Evolutionary conservation across 2,113 vertebrate genomes (phyloP), one percentile per base, ranked within the genome.

Genomic region (Petromus typicus): DNA sequence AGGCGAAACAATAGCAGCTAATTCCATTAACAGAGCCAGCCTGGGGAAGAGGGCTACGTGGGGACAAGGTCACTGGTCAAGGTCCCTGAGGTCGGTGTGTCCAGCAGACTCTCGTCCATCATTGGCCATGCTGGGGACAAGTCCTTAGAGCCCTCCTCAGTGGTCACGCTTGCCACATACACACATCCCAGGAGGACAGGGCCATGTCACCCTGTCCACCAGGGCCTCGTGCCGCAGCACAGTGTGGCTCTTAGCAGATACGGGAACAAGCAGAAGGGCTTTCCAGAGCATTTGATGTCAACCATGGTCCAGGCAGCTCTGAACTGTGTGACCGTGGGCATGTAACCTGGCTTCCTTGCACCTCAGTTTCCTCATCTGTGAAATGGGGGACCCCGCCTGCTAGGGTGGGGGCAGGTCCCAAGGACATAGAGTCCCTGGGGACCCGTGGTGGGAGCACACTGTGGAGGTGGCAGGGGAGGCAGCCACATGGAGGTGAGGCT

Each of bases 101-200:
- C 56, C 56, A 18, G n/a, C 40, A 64, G 84, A 30, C 69, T 23
- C 86, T 1, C 45, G 66, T 10, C 4, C 0, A 13, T 61, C 14
- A 32, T n/a, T 7, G 57, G 45, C 90, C 64, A 23, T 16, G 7
- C 32, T 17, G 0, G 0, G 17, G 25, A 34, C 90, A 16, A 51
- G 54, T 10, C 71, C 61, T 11, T 17, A 10, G 45, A 64, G 10
- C 48, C 69, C 20, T 7, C 3, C 30, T 5, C 48, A 3, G 30
- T 14, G 9, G 61, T 8, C 10, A 3, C 0, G 12, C 23, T 25
- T 37, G n/a, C 18, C n/a, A 34, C 9, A 5, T 17, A 2, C 14
- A 48, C 30, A 32, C 14, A 7, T 76, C 45, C 73, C 43, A 8
- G 1, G 23, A 56, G 84, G 25, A 23, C 6, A 30, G 54, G 61